phyloP scores from a whole-genome alignment of 2,888 invertebrate genomes.

The Seira musarum region DNA sequence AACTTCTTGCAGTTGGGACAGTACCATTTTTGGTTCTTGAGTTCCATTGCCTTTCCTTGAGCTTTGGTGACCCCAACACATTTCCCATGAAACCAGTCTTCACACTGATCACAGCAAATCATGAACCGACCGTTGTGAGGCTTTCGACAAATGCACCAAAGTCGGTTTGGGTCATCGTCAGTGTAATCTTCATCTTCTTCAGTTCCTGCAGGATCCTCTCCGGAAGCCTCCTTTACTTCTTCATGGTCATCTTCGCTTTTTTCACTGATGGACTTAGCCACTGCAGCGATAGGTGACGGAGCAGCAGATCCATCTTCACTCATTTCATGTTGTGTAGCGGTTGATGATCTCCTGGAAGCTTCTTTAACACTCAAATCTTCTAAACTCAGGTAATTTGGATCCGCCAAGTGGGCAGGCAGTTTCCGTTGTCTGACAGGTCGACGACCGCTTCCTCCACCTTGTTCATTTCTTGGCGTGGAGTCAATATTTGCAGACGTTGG shows the following conservation, averaged over 20 bases:
- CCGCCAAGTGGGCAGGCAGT: constrained; percentile 77
- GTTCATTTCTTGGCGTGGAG: background rate
- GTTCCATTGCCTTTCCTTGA: constrained; percentile 90
- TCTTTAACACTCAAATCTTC: constrained; percentile 58
- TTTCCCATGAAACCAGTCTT: constrained; percentile 98
- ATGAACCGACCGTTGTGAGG: constrained; percentile 96
- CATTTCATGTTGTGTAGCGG: constrained; percentile 31
- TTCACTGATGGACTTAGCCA: background rate
- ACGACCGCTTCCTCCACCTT: constrained; percentile 22
- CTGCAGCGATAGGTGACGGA: background rate
- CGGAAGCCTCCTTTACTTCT: constrained; percentile 24
- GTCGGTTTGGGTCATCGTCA: constrained; percentile 75
- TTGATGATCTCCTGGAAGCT: constrained; percentile 30
- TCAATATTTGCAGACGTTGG: constrained; percentile 21
- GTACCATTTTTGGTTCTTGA: constrained; percentile 89
- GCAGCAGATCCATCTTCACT: constrained; percentile 23
- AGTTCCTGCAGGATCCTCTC: constrained; percentile 56
- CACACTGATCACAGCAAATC: constrained; percentile 97
- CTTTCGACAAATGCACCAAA: constrained; percentile 96
- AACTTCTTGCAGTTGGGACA: constrained; percentile 85
- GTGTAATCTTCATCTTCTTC: constrained; percentile 65
- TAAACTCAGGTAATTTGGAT: constrained; percentile 70
- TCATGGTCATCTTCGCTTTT: constrained; percentile 33
- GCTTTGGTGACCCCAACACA: constrained; percentile 94
- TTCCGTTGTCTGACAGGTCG: constrained; percentile 73